Percentiles rank a stretch among this genome's conserved stretches.
These are phyloP conservation scores for Alviniconcha strummeri DNA, from an alignment of 2,888 invertebrate species.

Conservation along the genomic window DNA sequence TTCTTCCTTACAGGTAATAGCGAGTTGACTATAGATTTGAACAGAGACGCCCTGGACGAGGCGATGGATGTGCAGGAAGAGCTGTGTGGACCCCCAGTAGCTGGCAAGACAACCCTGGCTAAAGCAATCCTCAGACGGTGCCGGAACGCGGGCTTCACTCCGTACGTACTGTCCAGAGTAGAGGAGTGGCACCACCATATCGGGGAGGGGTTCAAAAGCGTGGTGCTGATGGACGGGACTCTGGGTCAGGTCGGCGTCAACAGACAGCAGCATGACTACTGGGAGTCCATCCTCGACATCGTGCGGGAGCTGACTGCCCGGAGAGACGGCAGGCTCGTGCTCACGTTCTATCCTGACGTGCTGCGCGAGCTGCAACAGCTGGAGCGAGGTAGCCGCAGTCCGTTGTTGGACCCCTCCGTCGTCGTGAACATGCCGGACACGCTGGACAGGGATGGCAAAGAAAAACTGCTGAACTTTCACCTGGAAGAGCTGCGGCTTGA, in stretches of 20 bases:
- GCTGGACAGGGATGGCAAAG: neutral
- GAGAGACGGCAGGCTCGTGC: neutral
- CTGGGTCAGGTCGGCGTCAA: neutral
- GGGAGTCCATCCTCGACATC: neutral
- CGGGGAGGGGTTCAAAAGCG: neutral
- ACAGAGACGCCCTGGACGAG: neutral
- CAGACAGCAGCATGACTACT: neutral
- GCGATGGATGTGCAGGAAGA: neutral
- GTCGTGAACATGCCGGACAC: neutral
- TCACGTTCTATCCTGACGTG: slow-evolving; percentile 17
- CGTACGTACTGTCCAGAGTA: neutral
- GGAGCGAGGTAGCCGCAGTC: neutral
- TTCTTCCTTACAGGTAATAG: no score
- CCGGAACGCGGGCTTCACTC: neutral
- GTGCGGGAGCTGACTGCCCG: neutral
- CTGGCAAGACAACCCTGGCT: slow-evolving; percentile 16
- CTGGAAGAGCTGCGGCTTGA: neutral
- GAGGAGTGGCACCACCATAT: neutral
- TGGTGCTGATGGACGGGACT: slow-evolving; percentile 1
- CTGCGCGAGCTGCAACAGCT: slow-evolving; percentile 9
- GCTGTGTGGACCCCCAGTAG: slow-evolving; percentile 7
- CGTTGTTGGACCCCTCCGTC: neutral
- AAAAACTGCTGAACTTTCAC: neutral
- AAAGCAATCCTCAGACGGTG: neutral
- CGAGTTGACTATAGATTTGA: no score